These are phyloP conservation scores for Tribolium castaneum DNA, from an alignment of 1,140 invertebrate species.

Conservation along the genomic window DNA sequence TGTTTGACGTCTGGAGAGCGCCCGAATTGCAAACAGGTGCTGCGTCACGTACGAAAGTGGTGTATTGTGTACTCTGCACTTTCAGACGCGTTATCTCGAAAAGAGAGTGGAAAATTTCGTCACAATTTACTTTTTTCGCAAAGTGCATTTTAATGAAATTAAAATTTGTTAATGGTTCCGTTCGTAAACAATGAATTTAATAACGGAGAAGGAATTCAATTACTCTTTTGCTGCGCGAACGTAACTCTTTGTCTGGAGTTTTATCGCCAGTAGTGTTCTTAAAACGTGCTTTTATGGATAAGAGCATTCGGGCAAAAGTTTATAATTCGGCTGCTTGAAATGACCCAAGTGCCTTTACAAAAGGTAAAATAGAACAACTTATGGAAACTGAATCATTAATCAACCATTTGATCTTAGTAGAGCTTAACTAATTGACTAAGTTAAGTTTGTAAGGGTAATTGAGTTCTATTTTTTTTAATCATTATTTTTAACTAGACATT, in stretches of 20 bases:
- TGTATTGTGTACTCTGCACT: constrained; percentile 30
- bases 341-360: too few relatives aligned
- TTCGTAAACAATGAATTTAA: background rate
- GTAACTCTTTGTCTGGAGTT: background rate
- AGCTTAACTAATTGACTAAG: too few relatives aligned
- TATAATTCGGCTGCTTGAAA: too few relatives aligned
- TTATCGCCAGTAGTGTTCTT: background rate
- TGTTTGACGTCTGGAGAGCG: constrained; percentile 11
- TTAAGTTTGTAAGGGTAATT: too few relatives aligned
- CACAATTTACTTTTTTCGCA: background rate
- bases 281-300: background rate
- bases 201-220: background rate
- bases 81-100: background rate
- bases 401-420: too few relatives aligned
- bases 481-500: too few relatives aligned
- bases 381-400: too few relatives aligned
- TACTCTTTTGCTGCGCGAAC: background rate
- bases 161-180: background rate
- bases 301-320: background rate
- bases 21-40: constrained; percentile 13
- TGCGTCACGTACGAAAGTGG: constrained; percentile 15
- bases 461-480: too few relatives aligned
- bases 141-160: background rate
- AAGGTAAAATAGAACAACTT: too few relatives aligned
- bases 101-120: constrained; percentile 19